Conservation (phyloP, 2,888 invertebrate species). For the Bursaphelenchus okinawaensis region DNA sequence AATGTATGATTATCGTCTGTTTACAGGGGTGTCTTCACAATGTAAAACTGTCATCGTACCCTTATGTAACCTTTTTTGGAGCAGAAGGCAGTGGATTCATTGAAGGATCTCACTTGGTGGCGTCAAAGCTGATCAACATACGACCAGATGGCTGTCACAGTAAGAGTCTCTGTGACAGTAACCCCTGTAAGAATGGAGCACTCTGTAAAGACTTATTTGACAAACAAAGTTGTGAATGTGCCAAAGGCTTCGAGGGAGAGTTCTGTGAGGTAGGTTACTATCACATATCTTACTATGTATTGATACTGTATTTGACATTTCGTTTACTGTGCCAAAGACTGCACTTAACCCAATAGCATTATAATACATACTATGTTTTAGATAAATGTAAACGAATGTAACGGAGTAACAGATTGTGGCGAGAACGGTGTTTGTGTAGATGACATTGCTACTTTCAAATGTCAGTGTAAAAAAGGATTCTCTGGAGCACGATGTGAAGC, state of each 20-base stretch:
- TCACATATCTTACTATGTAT: too few relatives aligned
- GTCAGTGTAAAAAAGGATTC: conserved; percentile 22
- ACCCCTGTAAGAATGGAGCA: conserved; percentile 32
- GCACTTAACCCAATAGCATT: neutral
- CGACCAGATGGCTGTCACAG: conserved; percentile 25
- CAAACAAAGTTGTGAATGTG: conserved; percentile 25
- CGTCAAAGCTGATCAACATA: conserved; percentile 7
- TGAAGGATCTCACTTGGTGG: conserved; percentile 1
- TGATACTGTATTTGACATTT: too few relatives aligned
- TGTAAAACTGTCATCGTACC: conserved; percentile 20
- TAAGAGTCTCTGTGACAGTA: conserved; percentile 26
- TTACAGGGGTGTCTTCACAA: conserved; percentile 34
- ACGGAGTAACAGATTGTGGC: conserved; percentile 9
- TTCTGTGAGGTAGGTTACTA: conserved; percentile 26
- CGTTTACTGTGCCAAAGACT: too few relatives aligned
- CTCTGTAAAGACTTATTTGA: conserved; percentile 33
- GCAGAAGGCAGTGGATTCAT: conserved; percentile 4
- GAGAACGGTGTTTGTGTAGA: conserved; percentile 27
- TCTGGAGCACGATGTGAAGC: conserved; percentile 39
- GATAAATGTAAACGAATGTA: conserved; percentile 32
- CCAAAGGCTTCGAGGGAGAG: conserved; percentile 31
- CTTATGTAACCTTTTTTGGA: conserved; percentile 29
- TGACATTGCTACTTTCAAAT: conserved; percentile 8
- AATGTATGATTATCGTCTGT: too few relatives aligned
- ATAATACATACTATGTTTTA: neutral